These are phyloP conservation scores for Butastur rufipennis DNA, from an alignment of 2,113 vertebrate genomes.

Conservation along the genomic window DNA sequence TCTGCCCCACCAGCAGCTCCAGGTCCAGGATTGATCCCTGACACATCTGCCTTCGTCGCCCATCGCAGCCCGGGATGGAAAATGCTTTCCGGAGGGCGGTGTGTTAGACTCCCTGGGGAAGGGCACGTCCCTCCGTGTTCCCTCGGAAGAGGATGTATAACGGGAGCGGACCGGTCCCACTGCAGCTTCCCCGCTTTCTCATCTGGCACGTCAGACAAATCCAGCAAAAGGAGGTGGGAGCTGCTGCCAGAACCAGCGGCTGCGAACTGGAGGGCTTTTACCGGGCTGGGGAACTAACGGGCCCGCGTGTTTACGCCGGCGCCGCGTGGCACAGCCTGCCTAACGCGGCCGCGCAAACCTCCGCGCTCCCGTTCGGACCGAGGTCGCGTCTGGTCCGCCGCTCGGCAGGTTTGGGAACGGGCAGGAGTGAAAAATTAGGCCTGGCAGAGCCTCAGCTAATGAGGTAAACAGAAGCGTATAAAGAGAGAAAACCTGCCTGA, in stretches of 20 bases:
- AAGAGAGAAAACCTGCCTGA: not conserved
- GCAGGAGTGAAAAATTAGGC: not conserved
- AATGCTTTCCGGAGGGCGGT: rapidly evolving
- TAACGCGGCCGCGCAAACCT: not conserved
- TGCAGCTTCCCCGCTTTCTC: not conserved
- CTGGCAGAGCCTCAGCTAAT: not conserved
- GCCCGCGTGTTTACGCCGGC: rapidly evolving
- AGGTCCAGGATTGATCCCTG: not conserved
- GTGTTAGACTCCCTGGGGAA: not conserved
- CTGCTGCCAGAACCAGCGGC: not conserved
- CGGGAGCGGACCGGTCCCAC: not conserved
- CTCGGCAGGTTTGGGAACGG: not conserved
- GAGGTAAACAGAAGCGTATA: not conserved
- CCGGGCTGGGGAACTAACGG: rapidly evolving
- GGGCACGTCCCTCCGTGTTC: rapidly evolving
- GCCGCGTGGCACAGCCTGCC: rapidly evolving
- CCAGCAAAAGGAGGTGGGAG: not conserved
- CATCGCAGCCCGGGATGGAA: not conserved
- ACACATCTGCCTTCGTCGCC: rapidly evolving
- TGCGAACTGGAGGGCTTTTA: not conserved
- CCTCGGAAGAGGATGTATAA: not conserved
- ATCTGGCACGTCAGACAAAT: not conserved
- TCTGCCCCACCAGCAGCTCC: not conserved
- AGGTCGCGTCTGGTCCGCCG: not conserved
- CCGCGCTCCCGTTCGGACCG: rapidly evolving